These are phyloP conservation scores for Corydoras maculifer DNA, from an alignment of 2,113 vertebrate genomes.

Conservation along the genomic window DNA sequence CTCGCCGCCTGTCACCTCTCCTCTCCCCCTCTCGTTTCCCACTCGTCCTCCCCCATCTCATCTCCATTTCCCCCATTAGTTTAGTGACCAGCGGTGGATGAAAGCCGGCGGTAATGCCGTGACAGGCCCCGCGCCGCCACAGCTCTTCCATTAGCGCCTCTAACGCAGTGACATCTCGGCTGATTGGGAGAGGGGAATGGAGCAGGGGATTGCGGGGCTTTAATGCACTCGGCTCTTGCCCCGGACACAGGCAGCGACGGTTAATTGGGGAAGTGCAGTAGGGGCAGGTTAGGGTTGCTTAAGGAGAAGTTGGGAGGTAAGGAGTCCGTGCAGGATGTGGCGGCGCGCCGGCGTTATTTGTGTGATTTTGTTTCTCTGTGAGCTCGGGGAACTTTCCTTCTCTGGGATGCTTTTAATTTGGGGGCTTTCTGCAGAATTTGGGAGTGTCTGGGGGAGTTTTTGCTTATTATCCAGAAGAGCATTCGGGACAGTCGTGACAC, in stretches of 20 bases:
- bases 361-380: background rate
- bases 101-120: slow-evolving; percentile 47
- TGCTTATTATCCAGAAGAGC: too few species aligned
- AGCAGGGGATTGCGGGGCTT: slow-evolving; percentile 63
- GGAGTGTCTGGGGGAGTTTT: too few species aligned
- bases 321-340: background rate
- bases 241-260: slow-evolving; percentile 27
- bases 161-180: slow-evolving; percentile 87
- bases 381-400: too few species aligned
- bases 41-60: slow-evolving; percentile 33
- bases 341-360: background rate
- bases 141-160: slow-evolving; percentile 88
- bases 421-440: too few species aligned
- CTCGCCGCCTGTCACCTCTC: slow-evolving; percentile 24
- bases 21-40: slow-evolving; percentile 23
- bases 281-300: slow-evolving; percentile 28
- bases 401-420: too few species aligned
- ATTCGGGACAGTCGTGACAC: too few species aligned
- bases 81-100: slow-evolving; percentile 73
- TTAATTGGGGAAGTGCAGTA: slow-evolving; percentile 36
- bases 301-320: background rate
- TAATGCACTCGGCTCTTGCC: slow-evolving; percentile 27
- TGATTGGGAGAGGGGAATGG: slow-evolving; percentile 84
- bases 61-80: slow-evolving; percentile 62
- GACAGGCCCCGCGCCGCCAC: slow-evolving; percentile 55